These are phyloP conservation scores for Papilio polyxenes DNA, from an alignment of 1,140 invertebrate species.

Conservation along the genomic window DNA sequence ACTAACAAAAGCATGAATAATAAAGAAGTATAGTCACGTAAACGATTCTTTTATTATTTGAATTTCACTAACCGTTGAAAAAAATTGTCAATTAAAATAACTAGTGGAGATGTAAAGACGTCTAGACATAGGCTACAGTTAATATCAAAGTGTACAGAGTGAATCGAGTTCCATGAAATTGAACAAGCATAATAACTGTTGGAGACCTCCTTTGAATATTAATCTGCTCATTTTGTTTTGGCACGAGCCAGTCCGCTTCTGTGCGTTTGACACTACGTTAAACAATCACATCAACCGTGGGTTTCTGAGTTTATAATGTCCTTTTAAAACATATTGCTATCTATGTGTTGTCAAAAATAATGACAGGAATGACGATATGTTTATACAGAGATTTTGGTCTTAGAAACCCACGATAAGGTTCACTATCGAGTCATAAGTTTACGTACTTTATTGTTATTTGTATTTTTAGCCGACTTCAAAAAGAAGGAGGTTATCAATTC, in stretches of 20 bases:
- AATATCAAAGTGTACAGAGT: slow-evolving; percentile 12
- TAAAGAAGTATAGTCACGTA: no score
- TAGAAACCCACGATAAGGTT: no score
- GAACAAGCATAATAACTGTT: slow-evolving; percentile 23
- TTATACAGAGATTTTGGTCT: no score
- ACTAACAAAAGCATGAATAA: no score
- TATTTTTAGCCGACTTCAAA: no score
- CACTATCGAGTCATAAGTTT: not conserved
- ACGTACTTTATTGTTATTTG: not conserved
- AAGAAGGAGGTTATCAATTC: no score
- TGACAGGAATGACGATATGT: no score
- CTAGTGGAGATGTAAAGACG: not conserved
- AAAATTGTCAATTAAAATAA: not conserved
- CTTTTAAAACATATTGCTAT: no score
- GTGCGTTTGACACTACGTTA: not conserved
- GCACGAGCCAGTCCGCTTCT: not conserved
- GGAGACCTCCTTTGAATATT: slow-evolving; percentile 18
- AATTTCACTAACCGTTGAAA: no score
- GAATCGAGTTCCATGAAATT: slow-evolving; percentile 12
- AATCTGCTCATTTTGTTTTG: slow-evolving; percentile 9
- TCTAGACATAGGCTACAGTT: slow-evolving; percentile 1
- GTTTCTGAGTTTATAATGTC: no score
- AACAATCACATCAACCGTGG: not conserved
- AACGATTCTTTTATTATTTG: no score
- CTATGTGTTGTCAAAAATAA: no score